Evolutionary conservation across 2,797 vertebrate species (phyloP).

Genomic region (Muscicapa comitata): DNA sequence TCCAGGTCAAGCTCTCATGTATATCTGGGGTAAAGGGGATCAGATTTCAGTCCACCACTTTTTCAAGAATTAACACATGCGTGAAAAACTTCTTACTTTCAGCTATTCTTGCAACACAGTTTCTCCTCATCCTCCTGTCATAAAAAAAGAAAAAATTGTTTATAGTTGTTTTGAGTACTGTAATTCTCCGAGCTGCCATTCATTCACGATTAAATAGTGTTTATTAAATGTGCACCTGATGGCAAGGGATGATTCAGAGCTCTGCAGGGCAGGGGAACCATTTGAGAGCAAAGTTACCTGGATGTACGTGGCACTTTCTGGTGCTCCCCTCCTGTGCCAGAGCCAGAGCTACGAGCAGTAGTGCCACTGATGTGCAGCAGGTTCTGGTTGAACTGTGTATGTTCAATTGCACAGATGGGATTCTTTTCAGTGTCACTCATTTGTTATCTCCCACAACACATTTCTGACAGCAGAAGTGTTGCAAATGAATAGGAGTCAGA

Average conservation of each 20-base stretch:
- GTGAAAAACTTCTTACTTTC: not conserved
- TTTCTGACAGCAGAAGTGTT: not conserved
- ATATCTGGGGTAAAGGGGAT: fast-evolving
- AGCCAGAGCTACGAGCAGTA: not conserved
- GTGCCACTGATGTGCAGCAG: not conserved
- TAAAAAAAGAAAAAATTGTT: not conserved
- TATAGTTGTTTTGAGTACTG: not conserved
- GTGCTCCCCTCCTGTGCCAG: not conserved
- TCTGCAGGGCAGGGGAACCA: not conserved
- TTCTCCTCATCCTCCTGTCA: not conserved
- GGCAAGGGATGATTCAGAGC: not conserved
- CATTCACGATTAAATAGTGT: not conserved
- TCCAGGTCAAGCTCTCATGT: not conserved
- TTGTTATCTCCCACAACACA: not conserved
- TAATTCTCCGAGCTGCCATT: not conserved
- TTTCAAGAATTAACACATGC: not conserved
- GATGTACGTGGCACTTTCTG: fast-evolving
- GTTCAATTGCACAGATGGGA: not conserved
- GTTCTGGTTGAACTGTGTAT: not conserved
- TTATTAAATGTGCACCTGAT: not conserved
- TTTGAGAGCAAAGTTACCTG: not conserved
- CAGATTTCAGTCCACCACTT: not conserved
- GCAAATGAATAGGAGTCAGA: not conserved
- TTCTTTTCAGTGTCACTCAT: not conserved
- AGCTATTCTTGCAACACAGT: not conserved